Percentiles rank a stretch among this genome's conserved stretches.
Conservation (phyloP, 92 coral and sea anemone species). For the Plumapathes pennacea region DNA sequence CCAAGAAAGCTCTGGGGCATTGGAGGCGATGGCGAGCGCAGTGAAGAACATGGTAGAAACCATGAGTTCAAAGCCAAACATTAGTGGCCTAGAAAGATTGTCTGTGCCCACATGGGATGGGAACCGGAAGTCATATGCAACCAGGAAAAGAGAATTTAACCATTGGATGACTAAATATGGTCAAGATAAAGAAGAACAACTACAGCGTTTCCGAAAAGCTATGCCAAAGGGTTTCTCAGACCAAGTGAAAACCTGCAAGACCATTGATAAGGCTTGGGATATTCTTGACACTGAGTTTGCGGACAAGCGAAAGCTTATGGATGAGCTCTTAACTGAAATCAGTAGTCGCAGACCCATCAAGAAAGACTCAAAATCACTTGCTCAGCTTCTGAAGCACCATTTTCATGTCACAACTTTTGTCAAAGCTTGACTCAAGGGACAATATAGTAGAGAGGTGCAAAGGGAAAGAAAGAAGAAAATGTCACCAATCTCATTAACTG, state of each 20-base stretch:
- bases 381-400: constrained; percentile 46
- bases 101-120: constrained; percentile 72
- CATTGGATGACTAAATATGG: constrained; percentile 62
- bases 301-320: constrained; percentile 56
- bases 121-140: constrained; percentile 37
- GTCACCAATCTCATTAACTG: constrained; percentile 30
- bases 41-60: constrained; percentile 37
- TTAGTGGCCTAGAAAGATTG: constrained; percentile 31
- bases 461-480: constrained; percentile 38
- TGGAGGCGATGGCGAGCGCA: constrained; percentile 41
- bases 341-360: constrained; percentile 31
- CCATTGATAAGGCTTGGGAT: constrained; percentile 49
- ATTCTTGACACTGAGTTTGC: constrained; percentile 62
- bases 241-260: constrained; percentile 47
- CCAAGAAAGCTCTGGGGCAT: constrained; percentile 16
- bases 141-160: constrained; percentile 54
- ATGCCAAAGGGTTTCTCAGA: constrained; percentile 55
- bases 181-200: constrained; percentile 62
- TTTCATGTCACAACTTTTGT: constrained; percentile 55
- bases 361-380: constrained; percentile 49
- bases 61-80: constrained; percentile 26
- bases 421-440: constrained; percentile 47
- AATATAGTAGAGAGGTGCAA: constrained; percentile 44
- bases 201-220: constrained; percentile 63
- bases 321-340: constrained; percentile 39